Evolutionary conservation across 2,888 invertebrate genomes (phyloP).

Genomic region (Dendrolimus pini): DNA sequence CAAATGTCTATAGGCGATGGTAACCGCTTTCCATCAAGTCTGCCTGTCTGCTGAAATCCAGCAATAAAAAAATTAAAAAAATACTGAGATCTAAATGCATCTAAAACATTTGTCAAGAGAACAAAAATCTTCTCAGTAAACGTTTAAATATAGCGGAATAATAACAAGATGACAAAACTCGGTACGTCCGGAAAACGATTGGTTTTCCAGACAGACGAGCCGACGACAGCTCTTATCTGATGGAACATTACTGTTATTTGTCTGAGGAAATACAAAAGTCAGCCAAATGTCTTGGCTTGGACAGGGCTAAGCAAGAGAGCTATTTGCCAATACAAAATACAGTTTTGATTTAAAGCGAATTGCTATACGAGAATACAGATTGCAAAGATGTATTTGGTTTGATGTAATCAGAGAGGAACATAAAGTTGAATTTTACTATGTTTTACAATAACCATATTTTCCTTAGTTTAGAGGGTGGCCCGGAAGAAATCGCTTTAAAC

Average conservation of each 20-base stretch:
- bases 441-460: no score
- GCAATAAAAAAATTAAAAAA: no score
- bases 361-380: no score
- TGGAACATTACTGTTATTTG: conserved; percentile 59
- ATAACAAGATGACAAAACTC: conserved; percentile 49
- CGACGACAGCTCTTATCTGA: conserved; percentile 68
- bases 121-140: conserved; percentile 14
- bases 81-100: neutral
- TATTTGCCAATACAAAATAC: conserved; percentile 42
- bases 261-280: conserved; percentile 55
- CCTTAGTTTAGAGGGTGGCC: no score
- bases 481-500: no score
- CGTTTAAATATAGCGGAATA: conserved; percentile 33
- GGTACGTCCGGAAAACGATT: conserved; percentile 56
- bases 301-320: conserved; percentile 41
- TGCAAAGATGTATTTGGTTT: no score
- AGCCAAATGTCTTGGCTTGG: conserved; percentile 49
- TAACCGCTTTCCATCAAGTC: no score
- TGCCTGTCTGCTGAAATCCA: no score
- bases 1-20: no score
- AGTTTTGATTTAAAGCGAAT: no score
- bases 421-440: no score
- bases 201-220: conserved; percentile 55
- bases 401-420: no score
- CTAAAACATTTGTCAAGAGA: neutral